Percentiles rank a stretch among this genome's conserved stretches.
phyloP scores from a whole-genome alignment of 1,140 invertebrate genomes.

The Brachionus rubens region DNA sequence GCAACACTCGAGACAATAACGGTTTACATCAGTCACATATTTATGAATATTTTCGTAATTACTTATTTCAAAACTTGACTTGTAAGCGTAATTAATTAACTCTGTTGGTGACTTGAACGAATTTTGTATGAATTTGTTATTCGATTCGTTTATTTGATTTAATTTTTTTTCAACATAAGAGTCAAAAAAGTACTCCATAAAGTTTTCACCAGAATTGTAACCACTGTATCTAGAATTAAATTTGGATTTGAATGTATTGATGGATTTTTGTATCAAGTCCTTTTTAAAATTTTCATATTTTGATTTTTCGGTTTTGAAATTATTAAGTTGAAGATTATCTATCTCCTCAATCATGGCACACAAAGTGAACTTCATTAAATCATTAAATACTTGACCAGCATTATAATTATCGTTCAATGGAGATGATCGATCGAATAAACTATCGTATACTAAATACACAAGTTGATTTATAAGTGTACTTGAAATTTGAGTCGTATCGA shows the following conservation, averaged over 20 bases:
- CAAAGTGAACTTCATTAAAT: not conserved
- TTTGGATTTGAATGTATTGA: not conserved
- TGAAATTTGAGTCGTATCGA: no score
- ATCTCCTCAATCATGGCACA: not conserved
- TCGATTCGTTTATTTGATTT: not conserved
- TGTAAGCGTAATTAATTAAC: not conserved
- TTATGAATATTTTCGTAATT: not conserved
- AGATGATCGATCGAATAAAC: no score
- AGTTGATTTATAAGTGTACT: no score
- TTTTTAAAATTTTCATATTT: constrained; percentile 3
- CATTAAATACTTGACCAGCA: not conserved
- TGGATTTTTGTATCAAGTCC: not conserved
- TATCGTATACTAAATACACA: no score
- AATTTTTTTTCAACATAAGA: not conserved
- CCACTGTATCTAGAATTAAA: not conserved
- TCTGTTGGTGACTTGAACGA: not conserved
- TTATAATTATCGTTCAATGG: not conserved
- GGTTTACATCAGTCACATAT: constrained; percentile 9
- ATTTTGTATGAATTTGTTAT: constrained; percentile 28
- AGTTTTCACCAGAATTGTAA: not conserved
- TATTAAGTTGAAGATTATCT: not conserved
- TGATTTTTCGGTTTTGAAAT: not conserved
- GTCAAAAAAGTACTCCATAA: not conserved
- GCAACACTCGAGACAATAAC: not conserved
- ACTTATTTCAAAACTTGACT: not conserved